Evolutionary conservation across 2,113 vertebrate genomes (phyloP).

Genomic region (Merops nubicus): DNA sequence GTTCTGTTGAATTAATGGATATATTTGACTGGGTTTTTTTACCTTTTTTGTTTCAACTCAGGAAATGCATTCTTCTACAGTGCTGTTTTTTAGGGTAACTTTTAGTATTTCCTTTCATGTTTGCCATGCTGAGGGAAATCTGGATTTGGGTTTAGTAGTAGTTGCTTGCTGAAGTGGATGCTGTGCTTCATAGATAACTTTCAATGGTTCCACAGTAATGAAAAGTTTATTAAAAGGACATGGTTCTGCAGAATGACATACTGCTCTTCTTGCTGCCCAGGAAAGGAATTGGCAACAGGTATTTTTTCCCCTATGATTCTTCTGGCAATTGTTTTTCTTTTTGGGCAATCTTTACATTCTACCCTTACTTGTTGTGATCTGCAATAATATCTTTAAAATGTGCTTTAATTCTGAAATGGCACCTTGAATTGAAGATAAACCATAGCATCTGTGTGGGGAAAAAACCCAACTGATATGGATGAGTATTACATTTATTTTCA

Average conservation of each 20-base stretch:
- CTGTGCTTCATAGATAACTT: neutral
- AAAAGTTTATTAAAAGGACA: neutral
- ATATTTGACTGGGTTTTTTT: neutral
- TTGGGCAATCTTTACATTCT: neutral
- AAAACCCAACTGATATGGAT: neutral
- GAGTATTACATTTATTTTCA: neutral
- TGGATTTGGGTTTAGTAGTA: neutral
- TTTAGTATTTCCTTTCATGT: neutral
- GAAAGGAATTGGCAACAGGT: neutral
- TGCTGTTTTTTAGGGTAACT: neutral
- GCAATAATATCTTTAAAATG: neutral
- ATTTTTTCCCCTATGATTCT: neutral
- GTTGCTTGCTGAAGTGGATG: neutral
- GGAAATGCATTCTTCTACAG: neutral
- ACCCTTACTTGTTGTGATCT: neutral
- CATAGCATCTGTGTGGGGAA: neutral
- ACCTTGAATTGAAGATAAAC: neutral
- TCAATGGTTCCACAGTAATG: neutral
- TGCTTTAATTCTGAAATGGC: neutral
- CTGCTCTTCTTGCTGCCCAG: neutral
- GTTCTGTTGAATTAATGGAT: neutral
- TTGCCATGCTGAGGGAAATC: neutral
- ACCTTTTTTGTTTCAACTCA: neutral
- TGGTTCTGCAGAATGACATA: neutral
- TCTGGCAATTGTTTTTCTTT: neutral